These are phyloP conservation scores for Spheniscus mendiculus DNA, from an alignment of 2,113 vertebrate species.

Conservation along the genomic window DNA sequence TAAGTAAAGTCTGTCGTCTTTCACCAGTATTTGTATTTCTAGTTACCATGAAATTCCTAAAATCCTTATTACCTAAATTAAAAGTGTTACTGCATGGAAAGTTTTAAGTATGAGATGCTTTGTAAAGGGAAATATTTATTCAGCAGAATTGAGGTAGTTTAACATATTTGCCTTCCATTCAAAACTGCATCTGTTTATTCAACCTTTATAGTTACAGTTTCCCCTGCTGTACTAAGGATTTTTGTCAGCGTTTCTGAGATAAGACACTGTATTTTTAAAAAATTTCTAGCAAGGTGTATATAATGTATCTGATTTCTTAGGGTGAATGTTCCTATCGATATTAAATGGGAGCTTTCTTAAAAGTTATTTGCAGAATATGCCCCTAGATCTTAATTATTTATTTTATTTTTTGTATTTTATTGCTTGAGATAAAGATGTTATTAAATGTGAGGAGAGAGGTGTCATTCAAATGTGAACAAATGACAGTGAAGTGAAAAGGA, in stretches of 20 bases:
- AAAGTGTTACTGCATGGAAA: slow-evolving; percentile 29
- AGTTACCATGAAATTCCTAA: slow-evolving; percentile 53
- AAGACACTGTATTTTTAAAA: background rate
- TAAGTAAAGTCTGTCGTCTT: slow-evolving; percentile 52
- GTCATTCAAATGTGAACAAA: background rate
- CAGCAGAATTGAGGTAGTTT: background rate
- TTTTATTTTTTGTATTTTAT: background rate
- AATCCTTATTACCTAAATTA: slow-evolving; percentile 60
- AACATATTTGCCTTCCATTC: background rate
- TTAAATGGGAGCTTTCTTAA: background rate
- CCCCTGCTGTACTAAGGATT: background rate
- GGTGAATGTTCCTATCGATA: background rate
- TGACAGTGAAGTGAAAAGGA: background rate
- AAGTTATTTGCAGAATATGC: background rate
- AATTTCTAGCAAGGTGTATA: background rate
- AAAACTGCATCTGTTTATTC: background rate
- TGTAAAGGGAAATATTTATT: slow-evolving; percentile 13
- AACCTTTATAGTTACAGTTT: background rate
- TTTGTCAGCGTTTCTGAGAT: background rate
- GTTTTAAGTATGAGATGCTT: slow-evolving; percentile 17
- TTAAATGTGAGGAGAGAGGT: background rate
- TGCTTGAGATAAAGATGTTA: background rate
- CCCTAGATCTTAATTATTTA: background rate
- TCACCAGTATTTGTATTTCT: slow-evolving; percentile 56
- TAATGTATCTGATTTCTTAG: background rate